A percentile compares a stretch with the other conserved stretches of the same genome.
Evolutionary conservation across 2,113 vertebrate genomes (phyloP).

Genomic region (Cyprinodon variegatus): DNA sequence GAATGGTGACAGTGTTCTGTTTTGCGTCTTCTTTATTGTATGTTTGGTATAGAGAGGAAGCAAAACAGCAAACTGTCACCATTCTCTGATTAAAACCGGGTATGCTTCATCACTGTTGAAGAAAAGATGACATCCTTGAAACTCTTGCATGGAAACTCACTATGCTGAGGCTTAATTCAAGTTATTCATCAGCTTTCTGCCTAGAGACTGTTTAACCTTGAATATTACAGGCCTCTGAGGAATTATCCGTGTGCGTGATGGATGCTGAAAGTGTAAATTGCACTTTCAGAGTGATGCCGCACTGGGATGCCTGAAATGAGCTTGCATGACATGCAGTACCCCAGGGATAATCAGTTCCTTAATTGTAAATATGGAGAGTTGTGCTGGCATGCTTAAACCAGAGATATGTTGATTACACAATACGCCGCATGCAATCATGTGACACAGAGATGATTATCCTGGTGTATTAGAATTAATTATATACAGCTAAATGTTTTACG

Average conservation of each 20-base stretch:
- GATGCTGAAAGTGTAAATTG: conserved; percentile 63
- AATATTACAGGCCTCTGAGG: conserved; percentile 20
- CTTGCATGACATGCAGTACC: conserved; percentile 46
- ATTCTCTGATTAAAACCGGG: background rate
- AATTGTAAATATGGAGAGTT: conserved; percentile 38
- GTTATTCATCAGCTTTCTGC: conserved; percentile 2
- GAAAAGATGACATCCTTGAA: background rate
- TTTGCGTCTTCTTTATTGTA: background rate
- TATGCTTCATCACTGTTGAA: background rate
- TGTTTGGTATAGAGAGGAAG: no score
- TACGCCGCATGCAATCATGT: conserved; percentile 38
- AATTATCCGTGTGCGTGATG: conserved; percentile 29
- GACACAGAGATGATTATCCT: conserved; percentile 56
- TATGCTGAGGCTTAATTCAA: conserved; percentile 9
- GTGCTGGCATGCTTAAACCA: conserved; percentile 54
- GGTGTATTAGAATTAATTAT: conserved; percentile 55
- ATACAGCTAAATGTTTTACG: conserved; percentile 29
- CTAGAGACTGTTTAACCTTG: conserved; percentile 29
- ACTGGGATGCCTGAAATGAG: conserved; percentile 46
- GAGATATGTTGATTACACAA: conserved; percentile 62
- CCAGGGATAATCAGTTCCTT: conserved; percentile 50
- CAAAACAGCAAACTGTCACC: no score
- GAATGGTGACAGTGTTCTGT: background rate
- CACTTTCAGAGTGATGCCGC: conserved; percentile 50
- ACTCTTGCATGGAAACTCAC: conserved; percentile 5